phyloP scores from a whole-genome alignment of 2,113 vertebrate species.

The Labeo rohita region DNA sequence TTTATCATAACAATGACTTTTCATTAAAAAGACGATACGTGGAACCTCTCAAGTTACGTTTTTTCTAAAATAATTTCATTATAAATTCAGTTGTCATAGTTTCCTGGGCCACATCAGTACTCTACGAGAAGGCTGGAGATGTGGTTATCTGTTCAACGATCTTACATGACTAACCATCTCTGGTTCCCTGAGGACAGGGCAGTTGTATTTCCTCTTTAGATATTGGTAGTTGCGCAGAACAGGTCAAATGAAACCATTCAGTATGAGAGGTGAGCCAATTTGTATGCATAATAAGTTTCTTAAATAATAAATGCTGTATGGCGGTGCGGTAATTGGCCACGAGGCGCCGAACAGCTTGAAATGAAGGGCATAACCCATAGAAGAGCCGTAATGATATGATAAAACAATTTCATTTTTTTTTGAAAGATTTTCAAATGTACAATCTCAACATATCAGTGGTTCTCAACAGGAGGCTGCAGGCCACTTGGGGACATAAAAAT shows the following conservation, averaged over 20 bases:
- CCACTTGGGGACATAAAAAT: background rate
- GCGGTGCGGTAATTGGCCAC: background rate
- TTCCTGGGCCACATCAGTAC: background rate
- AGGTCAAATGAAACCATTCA: background rate
- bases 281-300: background rate
- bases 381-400: background rate
- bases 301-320: background rate
- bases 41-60: conserved; percentile 3
- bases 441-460: background rate
- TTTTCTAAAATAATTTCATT: conserved; percentile 26
- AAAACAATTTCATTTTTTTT: background rate
- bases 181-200: conserved; percentile 23
- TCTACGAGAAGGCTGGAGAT: background rate
- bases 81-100: conserved; percentile 41
- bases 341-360: background rate
- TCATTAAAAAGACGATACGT: background rate
- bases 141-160: conserved; percentile 24
- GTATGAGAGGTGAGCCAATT: background rate
- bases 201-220: conserved; percentile 3
- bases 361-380: background rate
- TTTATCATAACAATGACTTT: background rate
- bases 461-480: background rate
- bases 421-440: background rate
- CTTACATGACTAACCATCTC: conserved; percentile 22
- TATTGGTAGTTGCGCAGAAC: background rate